Base-by-base conservation (phyloP, 2,113 vertebrate genomes). In the Pleuronectes platessa region DNA sequence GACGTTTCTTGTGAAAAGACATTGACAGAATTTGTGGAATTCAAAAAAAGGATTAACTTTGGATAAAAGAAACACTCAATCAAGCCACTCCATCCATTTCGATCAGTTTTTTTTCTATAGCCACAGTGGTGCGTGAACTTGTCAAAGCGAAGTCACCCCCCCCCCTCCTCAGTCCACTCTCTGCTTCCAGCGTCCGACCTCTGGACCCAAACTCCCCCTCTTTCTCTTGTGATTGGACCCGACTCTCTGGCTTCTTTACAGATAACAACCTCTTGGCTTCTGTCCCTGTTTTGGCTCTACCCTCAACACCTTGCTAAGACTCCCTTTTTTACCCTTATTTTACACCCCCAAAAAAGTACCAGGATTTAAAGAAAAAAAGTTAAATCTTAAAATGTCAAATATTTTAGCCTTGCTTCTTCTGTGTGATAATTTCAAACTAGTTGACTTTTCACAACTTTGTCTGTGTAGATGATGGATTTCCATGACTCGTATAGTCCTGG, bases 81-180 rank as follows among this genome's bases (percentile, higher is more conserved):
- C 26, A 66, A 61, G 35, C n/a, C 23, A 13, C 21, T 60, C n/a
- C 35, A 20, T 78, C 40, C 20, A 40, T 61, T 45, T 69, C 54
- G 71, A 26, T 37, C 37, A 37, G 64, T 13, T 42, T 13, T 58
- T 53, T 51, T 45, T 67, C 18, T 55, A 42, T 90, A 95, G 93
- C 94, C 94, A 94, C 94, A 95, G 94, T 96, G 95, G 93, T 95
- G 93, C 95, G 93, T 94, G 91, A 86, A 74, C 68, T 54, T 69
- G 23, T 82, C n/a, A 10, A 27, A 73, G 59, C 23, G 61, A 66
- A 67, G 7, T 58, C 24, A 24, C 2, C 66, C 51, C 71, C 58
- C 23, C 53, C 59, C 79, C 49, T 66, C 55, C 58, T 66, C 59
- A 45, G 55, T 47, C 76, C 78, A 89, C 93, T 92, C 92, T 65